phyloP scores from a whole-genome alignment of 1,140 invertebrate genomes.

The Hestina assimilis region DNA sequence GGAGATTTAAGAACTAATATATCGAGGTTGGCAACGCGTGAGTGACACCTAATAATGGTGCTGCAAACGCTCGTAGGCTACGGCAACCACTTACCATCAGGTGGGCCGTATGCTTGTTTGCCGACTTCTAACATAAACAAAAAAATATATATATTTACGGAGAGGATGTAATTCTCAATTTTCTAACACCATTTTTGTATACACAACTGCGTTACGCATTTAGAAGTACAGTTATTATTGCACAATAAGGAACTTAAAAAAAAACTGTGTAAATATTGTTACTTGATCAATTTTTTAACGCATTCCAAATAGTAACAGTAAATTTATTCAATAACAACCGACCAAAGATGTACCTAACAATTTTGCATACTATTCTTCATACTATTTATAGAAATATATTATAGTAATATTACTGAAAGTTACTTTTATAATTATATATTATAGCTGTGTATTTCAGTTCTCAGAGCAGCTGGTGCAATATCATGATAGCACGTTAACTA shows the following conservation, averaged over 20 bases:
- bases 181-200: constrained; percentile 38
- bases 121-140: too few relatives aligned
- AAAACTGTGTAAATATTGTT: constrained; percentile 12
- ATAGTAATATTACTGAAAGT: neutral
- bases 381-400: neutral
- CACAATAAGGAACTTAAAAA: constrained; percentile 4
- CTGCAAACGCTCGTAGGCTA: too few relatives aligned
- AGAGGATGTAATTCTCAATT: too few relatives aligned
- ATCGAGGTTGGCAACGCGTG: too few relatives aligned
- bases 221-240: constrained; percentile 6
- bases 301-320: neutral
- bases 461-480: neutral
- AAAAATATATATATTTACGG: too few relatives aligned
- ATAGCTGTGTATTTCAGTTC: neutral
- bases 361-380: too few relatives aligned
- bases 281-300: neutral
- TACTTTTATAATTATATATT: constrained; percentile 1
- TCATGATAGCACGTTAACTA: neutral
- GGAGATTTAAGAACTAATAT: too few relatives aligned
- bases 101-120: too few relatives aligned
- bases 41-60: too few relatives aligned
- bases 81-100: too few relatives aligned
- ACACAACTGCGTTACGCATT: constrained; percentile 13
- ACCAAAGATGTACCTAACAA: neutral
- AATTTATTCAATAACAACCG: neutral